These are phyloP conservation scores for Danio rerio DNA, from an alignment of 2,113 vertebrate genomes.

Conservation along the genomic window DNA sequence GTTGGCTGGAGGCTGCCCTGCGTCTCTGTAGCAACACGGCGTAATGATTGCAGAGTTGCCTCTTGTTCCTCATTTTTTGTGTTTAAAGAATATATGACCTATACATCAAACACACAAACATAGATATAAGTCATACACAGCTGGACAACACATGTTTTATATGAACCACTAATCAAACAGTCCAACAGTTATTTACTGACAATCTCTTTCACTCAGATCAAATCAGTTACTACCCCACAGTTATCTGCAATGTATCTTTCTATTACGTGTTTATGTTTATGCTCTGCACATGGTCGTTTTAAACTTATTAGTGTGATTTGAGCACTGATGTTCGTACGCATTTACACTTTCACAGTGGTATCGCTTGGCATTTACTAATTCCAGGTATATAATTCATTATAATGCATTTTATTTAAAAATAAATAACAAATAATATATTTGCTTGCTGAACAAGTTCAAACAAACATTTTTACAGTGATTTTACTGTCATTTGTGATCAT, in stretches of 20 bases:
- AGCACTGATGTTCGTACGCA: too few relatives aligned
- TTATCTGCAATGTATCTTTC: neutral
- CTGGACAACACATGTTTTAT: neutral
- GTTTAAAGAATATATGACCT: constrained; percentile 97
- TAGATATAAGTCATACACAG: neutral
- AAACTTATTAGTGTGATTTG: neutral
- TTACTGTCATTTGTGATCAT: too few relatives aligned
- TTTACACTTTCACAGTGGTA: too few relatives aligned
- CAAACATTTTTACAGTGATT: too few relatives aligned
- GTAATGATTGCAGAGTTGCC: constrained; percentile 83
- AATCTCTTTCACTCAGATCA: constrained; percentile 4
- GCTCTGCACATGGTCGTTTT: neutral
- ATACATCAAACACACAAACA: constrained; percentile 38
- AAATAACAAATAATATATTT: too few relatives aligned
- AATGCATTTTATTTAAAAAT: too few relatives aligned
- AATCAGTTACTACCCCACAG: neutral
- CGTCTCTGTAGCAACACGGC: constrained; percentile 81
- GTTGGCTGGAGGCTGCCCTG: constrained; percentile 73
- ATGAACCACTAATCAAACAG: too few relatives aligned
- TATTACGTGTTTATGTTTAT: neutral
- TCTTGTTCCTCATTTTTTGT: constrained; percentile 93
- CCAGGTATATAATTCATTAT: too few relatives aligned
- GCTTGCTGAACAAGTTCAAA: too few relatives aligned
- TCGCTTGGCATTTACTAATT: too few relatives aligned
- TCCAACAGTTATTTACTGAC: neutral